These are phyloP conservation scores for Euplagia quadripunctaria DNA, from an alignment of 2,888 invertebrate genomes.

Conservation along the genomic window DNA sequence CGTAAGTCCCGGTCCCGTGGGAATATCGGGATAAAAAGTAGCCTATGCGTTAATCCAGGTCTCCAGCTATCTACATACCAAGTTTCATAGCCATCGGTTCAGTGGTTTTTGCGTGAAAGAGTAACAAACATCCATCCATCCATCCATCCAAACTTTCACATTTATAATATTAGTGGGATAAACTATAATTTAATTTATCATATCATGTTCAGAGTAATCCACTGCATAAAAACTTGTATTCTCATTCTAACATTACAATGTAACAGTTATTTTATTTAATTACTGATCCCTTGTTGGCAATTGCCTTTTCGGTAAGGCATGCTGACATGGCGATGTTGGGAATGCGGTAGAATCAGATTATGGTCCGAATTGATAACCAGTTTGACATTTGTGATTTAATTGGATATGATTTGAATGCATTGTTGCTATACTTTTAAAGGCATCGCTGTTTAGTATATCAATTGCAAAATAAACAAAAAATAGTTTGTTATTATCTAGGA, in stretches of 20 bases:
- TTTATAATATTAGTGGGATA: too few species aligned
- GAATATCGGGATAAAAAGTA: too few species aligned
- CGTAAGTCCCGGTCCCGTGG: too few species aligned
- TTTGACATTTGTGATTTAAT: constrained; percentile 41
- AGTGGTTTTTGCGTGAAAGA: too few species aligned
- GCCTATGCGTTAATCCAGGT: too few species aligned
- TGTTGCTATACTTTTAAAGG: neutral
- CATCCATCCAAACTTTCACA: too few species aligned
- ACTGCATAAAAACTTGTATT: constrained; percentile 23
- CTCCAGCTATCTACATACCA: too few species aligned
- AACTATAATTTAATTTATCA: neutral
- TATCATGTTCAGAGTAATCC: neutral
- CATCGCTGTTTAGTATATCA: neutral
- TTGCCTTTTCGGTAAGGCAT: constrained; percentile 49
- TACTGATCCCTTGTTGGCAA: constrained; percentile 43
- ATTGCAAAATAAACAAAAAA: neutral
- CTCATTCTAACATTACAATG: constrained; percentile 16
- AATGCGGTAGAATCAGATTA: constrained; percentile 50
- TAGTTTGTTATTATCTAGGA: neutral
- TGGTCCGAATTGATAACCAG: constrained; percentile 38
- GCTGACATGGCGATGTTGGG: constrained; percentile 36
- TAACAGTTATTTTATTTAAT: constrained; percentile 23
- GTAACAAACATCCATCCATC: too few species aligned
- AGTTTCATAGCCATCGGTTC: too few species aligned
- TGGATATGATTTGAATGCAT: constrained; percentile 20